These are phyloP conservation scores for Kradibia gibbosae DNA, from an alignment of 1,140 invertebrate genomes.

Conservation along the genomic window DNA sequence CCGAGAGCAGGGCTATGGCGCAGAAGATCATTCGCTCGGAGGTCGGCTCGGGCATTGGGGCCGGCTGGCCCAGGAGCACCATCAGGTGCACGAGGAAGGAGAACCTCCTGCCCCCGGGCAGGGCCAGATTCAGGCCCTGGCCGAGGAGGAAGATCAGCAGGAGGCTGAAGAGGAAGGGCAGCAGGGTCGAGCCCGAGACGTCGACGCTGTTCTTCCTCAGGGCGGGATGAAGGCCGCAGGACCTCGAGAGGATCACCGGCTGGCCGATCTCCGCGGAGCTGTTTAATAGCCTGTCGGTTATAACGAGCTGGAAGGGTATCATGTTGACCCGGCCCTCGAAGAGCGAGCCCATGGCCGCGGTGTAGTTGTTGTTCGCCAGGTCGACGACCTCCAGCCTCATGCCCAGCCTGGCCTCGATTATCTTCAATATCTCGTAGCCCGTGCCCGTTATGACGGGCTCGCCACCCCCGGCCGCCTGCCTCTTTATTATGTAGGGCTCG, in stretches of 20 bases:
- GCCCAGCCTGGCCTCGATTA: background rate
- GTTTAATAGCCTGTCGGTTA: background rate
- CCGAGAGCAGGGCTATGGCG: conserved; percentile 7
- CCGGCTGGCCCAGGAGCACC: background rate
- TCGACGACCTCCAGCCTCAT: background rate
- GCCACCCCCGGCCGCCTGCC: background rate
- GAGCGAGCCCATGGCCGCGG: background rate
- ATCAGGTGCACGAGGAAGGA: background rate
- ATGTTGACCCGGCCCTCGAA: background rate
- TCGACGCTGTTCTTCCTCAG: background rate
- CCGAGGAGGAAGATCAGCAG: background rate
- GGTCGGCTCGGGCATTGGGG: background rate
- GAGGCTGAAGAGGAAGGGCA: background rate
- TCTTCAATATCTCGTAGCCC: background rate
- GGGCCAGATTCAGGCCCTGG: background rate
- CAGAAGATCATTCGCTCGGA: background rate
- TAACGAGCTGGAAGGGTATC: background rate
- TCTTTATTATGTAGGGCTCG: background rate
- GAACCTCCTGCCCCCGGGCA: background rate
- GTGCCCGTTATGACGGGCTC: background rate
- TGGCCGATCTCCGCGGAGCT: background rate
- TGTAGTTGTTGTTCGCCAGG: background rate
- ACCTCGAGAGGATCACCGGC: background rate
- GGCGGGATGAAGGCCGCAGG: background rate
- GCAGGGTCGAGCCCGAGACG: background rate